phyloP scores from a whole-genome alignment of 2,797 vertebrate species.

The Chaunax sp. region DNA sequence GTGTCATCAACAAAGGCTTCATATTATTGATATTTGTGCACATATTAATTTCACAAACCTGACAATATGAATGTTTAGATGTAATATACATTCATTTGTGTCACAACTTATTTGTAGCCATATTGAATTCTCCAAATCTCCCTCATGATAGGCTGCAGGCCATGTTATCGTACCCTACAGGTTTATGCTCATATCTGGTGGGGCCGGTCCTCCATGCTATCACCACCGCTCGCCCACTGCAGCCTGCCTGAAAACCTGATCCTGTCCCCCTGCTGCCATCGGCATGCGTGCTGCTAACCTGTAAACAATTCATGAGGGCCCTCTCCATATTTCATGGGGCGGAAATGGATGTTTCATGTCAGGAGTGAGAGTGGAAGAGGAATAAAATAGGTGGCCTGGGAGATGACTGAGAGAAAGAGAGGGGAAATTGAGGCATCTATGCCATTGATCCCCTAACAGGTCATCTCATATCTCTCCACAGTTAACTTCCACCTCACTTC shows the following conservation, averaged over 20 bases:
- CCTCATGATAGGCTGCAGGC: not conserved
- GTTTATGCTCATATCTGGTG: conserved; percentile 20
- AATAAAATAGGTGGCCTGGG: not conserved
- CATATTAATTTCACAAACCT: not conserved
- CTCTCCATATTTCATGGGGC: conserved; percentile 81
- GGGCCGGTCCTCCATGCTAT: conserved; percentile 4
- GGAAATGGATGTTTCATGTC: conserved; percentile 82
- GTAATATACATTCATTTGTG: not conserved
- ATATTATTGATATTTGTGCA: not conserved
- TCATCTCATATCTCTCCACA: conserved; percentile 42
- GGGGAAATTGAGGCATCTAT: conserved; percentile 39
- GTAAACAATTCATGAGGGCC: conserved; percentile 84
- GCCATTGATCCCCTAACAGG: conserved; percentile 49
- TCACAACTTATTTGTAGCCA: not conserved
- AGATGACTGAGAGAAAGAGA: conserved; percentile 38
- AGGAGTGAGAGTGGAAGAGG: conserved; percentile 49
- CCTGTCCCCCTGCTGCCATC: conserved; percentile 48
- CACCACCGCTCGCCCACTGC: conserved; percentile 13
- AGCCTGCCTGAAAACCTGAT: conserved; percentile 47
- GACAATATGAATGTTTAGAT: not conserved
- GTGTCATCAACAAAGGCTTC: not conserved
- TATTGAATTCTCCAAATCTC: not conserved
- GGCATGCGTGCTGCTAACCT: conserved; percentile 67
- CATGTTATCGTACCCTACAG: conserved; percentile 2
- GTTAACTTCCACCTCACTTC: conserved; percentile 66